Conservation (phyloP, 2,888 invertebrate species). For the Alsophila aescularia region DNA sequence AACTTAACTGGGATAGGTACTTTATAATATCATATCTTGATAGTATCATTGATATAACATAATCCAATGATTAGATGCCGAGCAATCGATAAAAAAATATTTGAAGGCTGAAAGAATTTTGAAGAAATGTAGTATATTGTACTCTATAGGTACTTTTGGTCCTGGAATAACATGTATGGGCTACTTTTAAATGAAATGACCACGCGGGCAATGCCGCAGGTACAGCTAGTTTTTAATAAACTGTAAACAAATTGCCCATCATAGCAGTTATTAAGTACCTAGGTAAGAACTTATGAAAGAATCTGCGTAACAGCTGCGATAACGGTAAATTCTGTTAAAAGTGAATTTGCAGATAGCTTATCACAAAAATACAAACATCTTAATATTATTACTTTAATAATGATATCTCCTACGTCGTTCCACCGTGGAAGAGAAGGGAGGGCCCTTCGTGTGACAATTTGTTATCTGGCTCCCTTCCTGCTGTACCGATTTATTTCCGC, state of each 20-base stretch:
- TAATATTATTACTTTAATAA: slow-evolving; percentile 32
- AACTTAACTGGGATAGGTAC: too few relatives aligned
- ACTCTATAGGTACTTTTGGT: too few relatives aligned
- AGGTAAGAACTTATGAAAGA: not conserved
- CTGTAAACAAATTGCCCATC: not conserved
- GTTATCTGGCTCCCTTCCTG: slow-evolving; percentile 80
- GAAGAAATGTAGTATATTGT: too few relatives aligned
- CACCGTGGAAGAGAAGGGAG: slow-evolving; percentile 10
- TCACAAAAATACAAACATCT: slow-evolving; percentile 34
- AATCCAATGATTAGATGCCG: too few relatives aligned
- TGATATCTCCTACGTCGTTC: slow-evolving; percentile 28
- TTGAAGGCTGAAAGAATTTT: too few relatives aligned
- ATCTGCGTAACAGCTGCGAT: slow-evolving; percentile 13
- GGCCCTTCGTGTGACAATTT: slow-evolving; percentile 58
- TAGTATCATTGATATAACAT: too few relatives aligned
- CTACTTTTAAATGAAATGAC: too few relatives aligned
- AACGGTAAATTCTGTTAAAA: slow-evolving; percentile 29
- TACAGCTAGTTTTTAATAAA: not conserved
- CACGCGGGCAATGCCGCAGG: too few relatives aligned
- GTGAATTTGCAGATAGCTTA: slow-evolving; percentile 35
- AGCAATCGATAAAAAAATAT: too few relatives aligned
- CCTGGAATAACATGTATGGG: too few relatives aligned
- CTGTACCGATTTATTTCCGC: slow-evolving; percentile 78
- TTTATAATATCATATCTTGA: too few relatives aligned
- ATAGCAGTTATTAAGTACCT: not conserved